Conservation (phyloP, 2,797 vertebrate species). For the Capromys pilorides region DNA sequence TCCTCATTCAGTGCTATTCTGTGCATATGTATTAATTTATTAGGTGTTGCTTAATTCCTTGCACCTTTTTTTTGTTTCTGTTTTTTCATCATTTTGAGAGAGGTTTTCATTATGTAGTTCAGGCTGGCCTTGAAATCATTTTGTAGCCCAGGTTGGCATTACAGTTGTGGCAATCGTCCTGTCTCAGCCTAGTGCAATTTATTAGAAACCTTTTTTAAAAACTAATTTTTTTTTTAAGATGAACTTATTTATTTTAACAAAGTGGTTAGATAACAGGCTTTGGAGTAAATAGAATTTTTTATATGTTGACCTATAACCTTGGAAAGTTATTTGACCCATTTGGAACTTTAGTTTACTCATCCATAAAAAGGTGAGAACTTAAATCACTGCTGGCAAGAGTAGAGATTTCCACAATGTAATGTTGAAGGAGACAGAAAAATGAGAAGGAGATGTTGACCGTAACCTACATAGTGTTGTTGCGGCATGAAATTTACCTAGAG, state of each 20-base stretch:
- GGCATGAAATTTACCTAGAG: neutral
- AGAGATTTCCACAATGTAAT: neutral
- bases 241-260: neutral
- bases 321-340: neutral
- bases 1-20: neutral
- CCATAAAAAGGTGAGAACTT: neutral
- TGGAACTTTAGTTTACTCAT: neutral
- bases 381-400: neutral
- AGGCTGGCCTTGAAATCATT: neutral
- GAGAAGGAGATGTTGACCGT: neutral
- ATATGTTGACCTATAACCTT: neutral
- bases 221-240: neutral
- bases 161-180: neutral
- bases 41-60: neutral
- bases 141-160: neutral
- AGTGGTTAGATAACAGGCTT: neutral
- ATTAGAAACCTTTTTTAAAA: neutral
- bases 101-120: neutral
- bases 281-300: neutral
- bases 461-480: no score
- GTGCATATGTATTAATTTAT: neutral
- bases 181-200: neutral
- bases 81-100: neutral
- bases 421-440: neutral
- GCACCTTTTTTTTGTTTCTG: neutral